Base-by-base conservation (phyloP, 2,113 vertebrate genomes). In the Platichthys stellatus region DNA sequence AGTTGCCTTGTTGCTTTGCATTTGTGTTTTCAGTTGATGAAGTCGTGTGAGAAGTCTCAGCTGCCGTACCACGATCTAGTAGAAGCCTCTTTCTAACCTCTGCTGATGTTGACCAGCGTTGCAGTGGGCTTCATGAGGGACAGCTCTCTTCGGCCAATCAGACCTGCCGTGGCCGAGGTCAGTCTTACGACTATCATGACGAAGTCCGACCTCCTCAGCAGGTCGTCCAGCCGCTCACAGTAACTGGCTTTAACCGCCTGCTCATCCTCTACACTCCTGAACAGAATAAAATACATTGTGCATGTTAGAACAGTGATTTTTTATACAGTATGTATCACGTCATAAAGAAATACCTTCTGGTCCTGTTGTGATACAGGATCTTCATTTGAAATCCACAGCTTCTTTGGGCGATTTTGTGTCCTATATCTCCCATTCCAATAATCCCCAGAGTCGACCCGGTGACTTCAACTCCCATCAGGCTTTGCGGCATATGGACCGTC, bases 371-470 rank as follows among this genome's bases (percentile, higher is more conserved):
- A 69, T 92, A 92, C 45, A 90, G 61, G 43, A 91, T 84, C 71
- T 77, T 90, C 90, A 92, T 90, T 62, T 91, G 74, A 63, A 93
- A 92, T 51, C 92, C 90, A 85, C 74, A 85, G 57, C 77, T 78
- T 72, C 92, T 85, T 45, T 74, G 62, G 40, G 90, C 89, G 0
- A 92, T 85, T 87, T 45, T 91, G 61, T 47, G 61, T 51, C 92
- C 92, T 0, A 92, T 82, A 10, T 71, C 10, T 84, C 90, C 92
- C 88, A 92, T 90, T 63, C 92, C 89, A 18, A 92, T 81, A 21
- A 92, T 90, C 12, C 91, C 91, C 53, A 92, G 20, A 23, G 90
- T 91, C 0, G 91, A 83, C 3, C 90, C 90, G 0, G 89, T 76
- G 58, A 92, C 92, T 72, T 93, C 86, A 15, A 62, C 57, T 76